A percentile compares a stretch with the other conserved stretches of the same genome.
These are phyloP conservation scores for Candidula unifasciata DNA, from an alignment of 2,888 invertebrate genomes.

Conservation along the genomic window DNA sequence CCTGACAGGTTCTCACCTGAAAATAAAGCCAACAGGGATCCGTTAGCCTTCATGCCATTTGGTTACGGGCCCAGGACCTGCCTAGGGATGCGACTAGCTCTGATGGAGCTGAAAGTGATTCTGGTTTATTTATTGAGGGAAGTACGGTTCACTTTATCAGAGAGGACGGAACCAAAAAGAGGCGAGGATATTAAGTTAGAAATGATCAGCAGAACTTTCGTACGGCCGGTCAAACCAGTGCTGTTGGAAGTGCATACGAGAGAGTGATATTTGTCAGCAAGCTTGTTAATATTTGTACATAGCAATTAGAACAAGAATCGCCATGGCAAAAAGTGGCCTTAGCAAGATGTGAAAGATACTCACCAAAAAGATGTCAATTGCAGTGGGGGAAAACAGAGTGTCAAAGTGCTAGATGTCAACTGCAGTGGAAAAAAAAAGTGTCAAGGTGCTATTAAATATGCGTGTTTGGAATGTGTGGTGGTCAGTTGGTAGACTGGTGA, in stretches of 20 bases:
- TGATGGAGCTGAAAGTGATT: conserved; percentile 18
- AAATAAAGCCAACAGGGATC: not conserved
- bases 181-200: conserved; percentile 2
- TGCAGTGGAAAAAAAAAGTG: too few relatives aligned
- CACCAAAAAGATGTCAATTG: too few relatives aligned
- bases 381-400: too few relatives aligned
- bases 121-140: not conserved
- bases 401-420: too few relatives aligned
- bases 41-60: not conserved
- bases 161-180: not conserved
- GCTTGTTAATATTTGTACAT: too few relatives aligned
- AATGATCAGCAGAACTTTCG: not conserved
- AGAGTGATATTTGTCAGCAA: too few relatives aligned
- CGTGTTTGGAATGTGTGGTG: too few relatives aligned
- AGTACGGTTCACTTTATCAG: not conserved
- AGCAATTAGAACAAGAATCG: too few relatives aligned
- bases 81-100: not conserved
- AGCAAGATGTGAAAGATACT: too few relatives aligned
- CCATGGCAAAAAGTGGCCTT: too few relatives aligned
- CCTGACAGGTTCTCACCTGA: conserved; percentile 19
- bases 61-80: conserved; percentile 13
- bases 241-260: not conserved
- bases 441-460: too few relatives aligned
- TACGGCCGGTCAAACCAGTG: not conserved
- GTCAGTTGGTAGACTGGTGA: too few relatives aligned